Conservation (phyloP, 2,113 vertebrate species). For the Fulica atra region DNA sequence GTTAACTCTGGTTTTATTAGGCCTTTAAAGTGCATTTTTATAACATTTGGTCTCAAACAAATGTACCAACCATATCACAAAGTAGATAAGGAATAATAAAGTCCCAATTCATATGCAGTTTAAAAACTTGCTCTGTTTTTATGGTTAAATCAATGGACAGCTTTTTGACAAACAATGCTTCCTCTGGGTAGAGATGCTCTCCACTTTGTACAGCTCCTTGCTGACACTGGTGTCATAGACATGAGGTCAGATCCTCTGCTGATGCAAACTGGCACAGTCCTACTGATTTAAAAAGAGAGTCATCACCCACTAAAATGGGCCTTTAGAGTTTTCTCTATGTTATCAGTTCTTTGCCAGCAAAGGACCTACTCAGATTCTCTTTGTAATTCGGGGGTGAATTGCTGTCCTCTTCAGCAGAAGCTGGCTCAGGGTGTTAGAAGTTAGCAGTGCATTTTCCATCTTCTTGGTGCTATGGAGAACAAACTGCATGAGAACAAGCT, state of each 20-base stretch:
- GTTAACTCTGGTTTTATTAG: slow-evolving; percentile 11
- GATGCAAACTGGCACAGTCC: neutral
- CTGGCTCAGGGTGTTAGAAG: neutral
- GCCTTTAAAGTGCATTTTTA: slow-evolving; percentile 28
- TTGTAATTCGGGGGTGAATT: neutral
- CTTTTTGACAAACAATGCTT: neutral
- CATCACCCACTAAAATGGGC: neutral
- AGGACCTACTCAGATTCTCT: neutral
- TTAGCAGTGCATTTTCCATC: neutral
- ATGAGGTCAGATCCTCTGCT: neutral
- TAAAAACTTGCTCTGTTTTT: neutral
- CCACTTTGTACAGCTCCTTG: neutral
- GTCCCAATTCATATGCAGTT: neutral
- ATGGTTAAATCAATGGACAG: neutral
- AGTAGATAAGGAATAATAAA: neutral
- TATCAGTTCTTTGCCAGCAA: neutral
- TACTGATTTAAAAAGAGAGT: neutral
- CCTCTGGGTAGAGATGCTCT: neutral
- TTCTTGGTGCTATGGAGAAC: neutral
- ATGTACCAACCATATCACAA: neutral
- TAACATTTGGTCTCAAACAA: slow-evolving; percentile 5
- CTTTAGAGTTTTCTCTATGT: neutral
- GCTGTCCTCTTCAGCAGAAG: neutral
- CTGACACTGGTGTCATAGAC: neutral
- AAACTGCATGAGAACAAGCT: neutral